phyloP scores from a whole-genome alignment of 2,888 invertebrate species.

The Cryptophagus acutangulus region DNA sequence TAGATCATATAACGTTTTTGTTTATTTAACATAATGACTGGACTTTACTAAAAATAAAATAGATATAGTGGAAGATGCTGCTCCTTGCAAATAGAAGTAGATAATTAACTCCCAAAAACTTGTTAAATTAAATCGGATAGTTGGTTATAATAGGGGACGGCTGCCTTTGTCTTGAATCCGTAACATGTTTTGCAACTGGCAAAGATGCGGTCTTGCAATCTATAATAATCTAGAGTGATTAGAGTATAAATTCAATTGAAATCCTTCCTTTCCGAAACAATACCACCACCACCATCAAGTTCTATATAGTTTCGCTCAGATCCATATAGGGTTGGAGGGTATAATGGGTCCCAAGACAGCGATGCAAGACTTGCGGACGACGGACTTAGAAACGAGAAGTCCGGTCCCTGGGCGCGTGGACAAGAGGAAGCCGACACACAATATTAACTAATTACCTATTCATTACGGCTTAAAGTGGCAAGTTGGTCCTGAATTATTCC shows the following conservation, averaged over 20 bases:
- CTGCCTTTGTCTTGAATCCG: background rate
- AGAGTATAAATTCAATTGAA: constrained; percentile 47
- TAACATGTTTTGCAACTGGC: too few species aligned
- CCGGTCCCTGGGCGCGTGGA: constrained; percentile 39
- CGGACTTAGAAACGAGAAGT: constrained; percentile 25
- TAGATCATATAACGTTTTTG: too few species aligned
- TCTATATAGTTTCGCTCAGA: too few species aligned
- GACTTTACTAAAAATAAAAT: too few species aligned
- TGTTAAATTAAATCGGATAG: too few species aligned
- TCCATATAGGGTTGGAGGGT: constrained; percentile 28
- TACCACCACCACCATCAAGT: constrained; percentile 24
- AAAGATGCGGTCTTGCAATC: constrained; percentile 28
- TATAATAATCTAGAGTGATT: constrained; percentile 42
- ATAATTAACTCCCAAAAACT: too few species aligned
- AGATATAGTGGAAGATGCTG: too few species aligned
- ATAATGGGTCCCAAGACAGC: constrained; percentile 46
- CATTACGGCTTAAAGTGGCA: constrained; percentile 51
- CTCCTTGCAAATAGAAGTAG: too few species aligned
- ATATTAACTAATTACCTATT: constrained; percentile 52
- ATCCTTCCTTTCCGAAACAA: constrained; percentile 42
- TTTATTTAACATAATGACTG: too few species aligned
- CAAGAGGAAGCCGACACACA: constrained; percentile 47
- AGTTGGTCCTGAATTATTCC: constrained; percentile 50
- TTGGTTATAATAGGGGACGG: background rate
- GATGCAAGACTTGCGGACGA: constrained; percentile 34